A percentile compares a stretch with the other conserved stretches of the same genome.
Conservation (phyloP, 1,140 invertebrate genomes). For the Drosophila cardini region DNA sequence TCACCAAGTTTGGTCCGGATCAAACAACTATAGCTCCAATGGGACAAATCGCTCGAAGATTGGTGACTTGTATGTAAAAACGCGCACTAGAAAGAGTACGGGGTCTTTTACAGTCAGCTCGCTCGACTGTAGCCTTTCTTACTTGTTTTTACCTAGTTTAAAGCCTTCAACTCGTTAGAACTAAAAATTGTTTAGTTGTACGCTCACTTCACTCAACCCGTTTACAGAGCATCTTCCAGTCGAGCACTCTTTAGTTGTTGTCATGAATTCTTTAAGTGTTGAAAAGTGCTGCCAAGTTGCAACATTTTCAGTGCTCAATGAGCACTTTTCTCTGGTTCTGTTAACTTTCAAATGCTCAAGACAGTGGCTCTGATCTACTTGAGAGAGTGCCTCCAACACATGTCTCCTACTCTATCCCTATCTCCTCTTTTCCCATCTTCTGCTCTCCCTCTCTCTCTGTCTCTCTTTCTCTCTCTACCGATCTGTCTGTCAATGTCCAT, state of each 20-base stretch:
- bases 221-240: conserved; percentile 13
- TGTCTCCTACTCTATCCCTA: background rate
- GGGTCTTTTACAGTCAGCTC: too few species aligned
- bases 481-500: conserved; percentile 36
- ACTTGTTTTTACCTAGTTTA: too few species aligned
- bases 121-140: too few species aligned
- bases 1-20: too few species aligned
- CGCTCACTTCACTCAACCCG: background rate
- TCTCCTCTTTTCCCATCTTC: background rate
- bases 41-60: too few species aligned
- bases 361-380: conserved; percentile 49
- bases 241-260: conserved; percentile 14
- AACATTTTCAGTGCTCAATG: conserved; percentile 5
- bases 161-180: background rate
- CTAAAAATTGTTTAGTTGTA: background rate
- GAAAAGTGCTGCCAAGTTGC: conserved; percentile 7
- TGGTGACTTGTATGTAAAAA: too few species aligned
- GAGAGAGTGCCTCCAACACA: conserved; percentile 27
- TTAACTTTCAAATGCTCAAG: conserved; percentile 32
- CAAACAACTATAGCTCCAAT: too few species aligned
- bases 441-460: too few species aligned
- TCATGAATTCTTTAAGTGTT: conserved; percentile 4
- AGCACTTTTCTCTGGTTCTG: conserved; percentile 23
- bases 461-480: background rate
- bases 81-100: too few species aligned